Conservation (phyloP, 2,888 invertebrate species). For the Biston betularia region DNA sequence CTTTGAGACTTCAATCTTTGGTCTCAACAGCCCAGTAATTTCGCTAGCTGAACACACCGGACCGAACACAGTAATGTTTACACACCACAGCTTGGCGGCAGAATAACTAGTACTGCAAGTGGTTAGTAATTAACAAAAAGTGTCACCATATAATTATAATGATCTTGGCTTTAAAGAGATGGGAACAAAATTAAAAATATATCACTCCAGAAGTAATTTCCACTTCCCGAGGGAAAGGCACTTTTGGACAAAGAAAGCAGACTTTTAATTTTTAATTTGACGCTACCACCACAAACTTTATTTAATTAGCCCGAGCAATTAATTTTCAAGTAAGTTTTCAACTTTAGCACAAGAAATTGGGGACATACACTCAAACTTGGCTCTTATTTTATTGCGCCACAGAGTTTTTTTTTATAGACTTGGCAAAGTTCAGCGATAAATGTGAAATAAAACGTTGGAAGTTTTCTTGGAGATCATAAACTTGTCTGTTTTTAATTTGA, state of each 20-base stretch:
- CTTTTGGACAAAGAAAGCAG: conserved; percentile 23
- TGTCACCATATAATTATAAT: too few relatives aligned
- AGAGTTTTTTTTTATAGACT: conserved; percentile 13
- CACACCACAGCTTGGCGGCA: too few relatives aligned
- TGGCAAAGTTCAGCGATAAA: conserved; percentile 12
- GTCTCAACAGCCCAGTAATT: too few relatives aligned
- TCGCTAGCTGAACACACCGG: too few relatives aligned
- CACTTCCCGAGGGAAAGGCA: conserved; percentile 5
- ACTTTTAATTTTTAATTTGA: conserved; percentile 33
- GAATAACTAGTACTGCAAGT: too few relatives aligned
- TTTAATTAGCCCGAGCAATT: conserved; percentile 44
- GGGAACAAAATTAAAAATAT: conserved; percentile 16
- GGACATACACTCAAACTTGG: conserved; percentile 4
- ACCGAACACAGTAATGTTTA: too few relatives aligned
- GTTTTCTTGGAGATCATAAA: neutral
- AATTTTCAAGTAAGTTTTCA: conserved; percentile 36
- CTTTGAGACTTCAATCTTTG: too few relatives aligned
- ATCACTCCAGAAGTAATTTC: conserved; percentile 19
- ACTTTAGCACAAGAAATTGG: conserved; percentile 15
- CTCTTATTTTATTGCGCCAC: conserved; percentile 14
- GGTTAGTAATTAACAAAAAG: too few relatives aligned
- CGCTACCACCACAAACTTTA: conserved; percentile 34
- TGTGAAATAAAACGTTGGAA: conserved; percentile 11
- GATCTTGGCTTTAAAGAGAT: too few relatives aligned
- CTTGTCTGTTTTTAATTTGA: neutral